Evolutionary conservation across 2,113 vertebrate species (phyloP).

Genomic region (Amphiprion percula): DNA sequence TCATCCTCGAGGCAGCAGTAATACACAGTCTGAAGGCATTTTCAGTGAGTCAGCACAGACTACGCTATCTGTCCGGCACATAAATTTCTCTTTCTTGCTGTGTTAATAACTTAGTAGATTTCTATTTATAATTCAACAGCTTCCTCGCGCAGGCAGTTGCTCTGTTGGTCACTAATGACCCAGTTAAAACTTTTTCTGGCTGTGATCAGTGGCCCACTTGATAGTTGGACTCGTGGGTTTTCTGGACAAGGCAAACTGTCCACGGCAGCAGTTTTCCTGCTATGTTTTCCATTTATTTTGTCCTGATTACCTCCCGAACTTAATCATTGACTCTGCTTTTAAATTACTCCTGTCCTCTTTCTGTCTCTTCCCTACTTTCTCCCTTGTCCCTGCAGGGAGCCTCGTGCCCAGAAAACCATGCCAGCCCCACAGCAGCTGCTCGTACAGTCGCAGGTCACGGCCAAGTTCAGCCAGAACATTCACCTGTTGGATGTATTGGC

Average conservation of each 20-base stretch:
- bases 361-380: conserved; percentile 62
- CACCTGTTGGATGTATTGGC: conserved; percentile 89
- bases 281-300: neutral
- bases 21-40: neutral
- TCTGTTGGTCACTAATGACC: conserved; percentile 35
- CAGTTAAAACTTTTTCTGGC: conserved; percentile 21
- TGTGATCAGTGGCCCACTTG: conserved; percentile 38
- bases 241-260: conserved; percentile 12
- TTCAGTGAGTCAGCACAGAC: neutral
- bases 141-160: neutral
- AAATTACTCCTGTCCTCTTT: conserved; percentile 18
- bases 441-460: conserved; percentile 71
- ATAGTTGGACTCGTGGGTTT: neutral
- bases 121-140: neutral
- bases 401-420: conserved; percentile 88
- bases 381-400: conserved; percentile 88
- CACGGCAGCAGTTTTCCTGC: neutral
- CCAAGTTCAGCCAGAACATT: conserved; percentile 90
- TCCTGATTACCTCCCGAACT: conserved; percentile 28
- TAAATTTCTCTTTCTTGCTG: neutral
- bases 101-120: neutral
- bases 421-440: conserved; percentile 76
- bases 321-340: conserved; percentile 41
- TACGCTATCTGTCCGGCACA: neutral
- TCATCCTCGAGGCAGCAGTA: no score